Conservation (phyloP, 2,797 vertebrate species). For the Cossypha dichroa region DNA sequence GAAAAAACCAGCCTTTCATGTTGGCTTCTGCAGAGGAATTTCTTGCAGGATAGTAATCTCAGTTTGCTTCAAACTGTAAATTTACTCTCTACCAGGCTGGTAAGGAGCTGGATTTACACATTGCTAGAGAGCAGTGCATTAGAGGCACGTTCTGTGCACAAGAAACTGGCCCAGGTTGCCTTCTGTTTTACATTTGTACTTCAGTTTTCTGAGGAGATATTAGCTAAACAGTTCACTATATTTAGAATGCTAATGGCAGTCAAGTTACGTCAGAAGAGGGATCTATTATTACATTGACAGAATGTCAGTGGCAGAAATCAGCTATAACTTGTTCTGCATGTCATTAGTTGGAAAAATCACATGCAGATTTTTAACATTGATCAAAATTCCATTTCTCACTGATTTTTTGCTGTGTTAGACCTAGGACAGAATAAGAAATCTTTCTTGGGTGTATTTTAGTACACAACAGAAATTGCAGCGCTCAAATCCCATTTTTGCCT, state of each 20-base stretch:
- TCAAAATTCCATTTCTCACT: constrained; percentile 35
- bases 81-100: neutral
- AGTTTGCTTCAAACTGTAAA: neutral
- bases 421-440: constrained; percentile 32
- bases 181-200: constrained; percentile 3
- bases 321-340: constrained; percentile 53
- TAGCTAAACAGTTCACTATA: constrained; percentile 45
- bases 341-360: constrained; percentile 59
- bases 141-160: neutral
- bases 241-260: constrained; percentile 65
- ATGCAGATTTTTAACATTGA: constrained; percentile 60
- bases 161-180: neutral
- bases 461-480: neutral
- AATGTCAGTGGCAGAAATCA: constrained; percentile 58
- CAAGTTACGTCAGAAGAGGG: constrained; percentile 53
- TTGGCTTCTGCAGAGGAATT: neutral
- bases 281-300: constrained; percentile 72
- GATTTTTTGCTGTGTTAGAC: constrained; percentile 55
- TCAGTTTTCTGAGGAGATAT: neutral
- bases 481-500: neutral
- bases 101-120: neutral
- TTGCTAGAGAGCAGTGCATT: neutral
- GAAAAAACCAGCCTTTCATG: neutral
- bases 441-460: neutral
- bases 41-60: neutral